phyloP scores from a whole-genome alignment of 2,797 vertebrate genomes.

The Delichon dasypus region DNA sequence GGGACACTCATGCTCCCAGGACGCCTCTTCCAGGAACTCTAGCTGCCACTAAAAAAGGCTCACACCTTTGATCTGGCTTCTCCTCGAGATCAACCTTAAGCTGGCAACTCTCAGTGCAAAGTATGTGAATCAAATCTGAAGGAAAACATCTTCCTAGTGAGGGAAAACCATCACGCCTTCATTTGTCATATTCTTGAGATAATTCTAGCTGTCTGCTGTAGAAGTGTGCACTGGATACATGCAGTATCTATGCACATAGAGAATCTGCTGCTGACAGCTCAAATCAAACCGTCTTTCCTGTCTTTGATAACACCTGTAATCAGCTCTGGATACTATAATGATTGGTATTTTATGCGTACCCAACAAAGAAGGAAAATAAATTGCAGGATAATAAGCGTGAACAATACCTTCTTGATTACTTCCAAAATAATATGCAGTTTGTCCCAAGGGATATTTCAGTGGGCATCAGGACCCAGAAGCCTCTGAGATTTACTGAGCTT shows the following conservation, averaged over 20 bases:
- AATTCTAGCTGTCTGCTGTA: conserved; percentile 3
- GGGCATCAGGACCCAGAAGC: not conserved
- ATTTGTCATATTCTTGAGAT: conserved; percentile 21
- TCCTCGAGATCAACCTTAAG: not conserved
- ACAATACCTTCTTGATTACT: not conserved
- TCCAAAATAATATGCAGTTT: not conserved
- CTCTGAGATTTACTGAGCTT: not conserved
- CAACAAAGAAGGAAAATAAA: not conserved
- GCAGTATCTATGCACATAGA: not conserved
- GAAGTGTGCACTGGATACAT: not conserved
- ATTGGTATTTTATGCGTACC: not conserved
- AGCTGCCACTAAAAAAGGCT: not conserved
- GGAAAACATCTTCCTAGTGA: conserved; percentile 7
- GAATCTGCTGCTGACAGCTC: conserved; percentile 27
- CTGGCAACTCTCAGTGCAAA: not conserved
- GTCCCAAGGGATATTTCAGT: not conserved
- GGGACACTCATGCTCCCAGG: not conserved
- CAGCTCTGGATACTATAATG: not conserved
- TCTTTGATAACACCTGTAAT: not conserved
- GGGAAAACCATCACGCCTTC: not conserved
- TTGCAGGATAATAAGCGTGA: not conserved
- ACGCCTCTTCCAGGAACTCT: not conserved
- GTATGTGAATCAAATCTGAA: not conserved
- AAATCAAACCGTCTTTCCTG: not conserved
- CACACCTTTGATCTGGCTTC: not conserved